Base-by-base conservation (phyloP, 2,797 vertebrate genomes). In the Chaetodon trifasciatus region DNA sequence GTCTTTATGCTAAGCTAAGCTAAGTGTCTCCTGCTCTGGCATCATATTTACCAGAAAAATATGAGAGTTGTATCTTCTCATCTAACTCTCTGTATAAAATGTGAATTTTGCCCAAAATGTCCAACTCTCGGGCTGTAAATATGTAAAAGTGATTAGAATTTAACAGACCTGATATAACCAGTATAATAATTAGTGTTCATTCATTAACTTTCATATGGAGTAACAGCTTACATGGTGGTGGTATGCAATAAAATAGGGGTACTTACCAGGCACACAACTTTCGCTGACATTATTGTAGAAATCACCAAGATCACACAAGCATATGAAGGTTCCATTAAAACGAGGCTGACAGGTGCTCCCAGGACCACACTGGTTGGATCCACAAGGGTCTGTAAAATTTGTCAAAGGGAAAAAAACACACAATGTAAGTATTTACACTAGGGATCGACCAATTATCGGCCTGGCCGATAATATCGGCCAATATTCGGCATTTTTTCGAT, bases 231-330 rank as follows among this genome's bases (percentile, higher is more conserved):
- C 2, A 32, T 32, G 21, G 7, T 28, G 13, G 15, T 49, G 11
- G 2, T 24, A 57, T 0, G 13, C 49, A 62, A 60, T 37, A 8
- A 47, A 52, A 57, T 35, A 55, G 3, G 3, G 5, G 11, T 35
- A 83, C 89, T 85, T 67, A 93, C 93, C 87, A 0, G 0, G 32
- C 2, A 35, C 13, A 76, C 92, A 92, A 5, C 0, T 1, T 0
- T 0, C 0, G 2, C 0, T 32, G 0, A 0, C 0, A 0, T n/a
- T 0, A 52, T 52, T 4, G 68, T 90, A 93, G 58, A 0, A 0
- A 0, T 82, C 53, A 35, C 92, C 93, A 19, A 62, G 0, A n/a
- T n/a, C 42, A 72, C 93, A 94, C 32, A 78, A 23, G 71, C 93
- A 94, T 0, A 6, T 23, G 69, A 5, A 82, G 3, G 0, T 3